phyloP scores from a whole-genome alignment of 2,113 vertebrate genomes.

The Petrocephalus microphthalmus region DNA sequence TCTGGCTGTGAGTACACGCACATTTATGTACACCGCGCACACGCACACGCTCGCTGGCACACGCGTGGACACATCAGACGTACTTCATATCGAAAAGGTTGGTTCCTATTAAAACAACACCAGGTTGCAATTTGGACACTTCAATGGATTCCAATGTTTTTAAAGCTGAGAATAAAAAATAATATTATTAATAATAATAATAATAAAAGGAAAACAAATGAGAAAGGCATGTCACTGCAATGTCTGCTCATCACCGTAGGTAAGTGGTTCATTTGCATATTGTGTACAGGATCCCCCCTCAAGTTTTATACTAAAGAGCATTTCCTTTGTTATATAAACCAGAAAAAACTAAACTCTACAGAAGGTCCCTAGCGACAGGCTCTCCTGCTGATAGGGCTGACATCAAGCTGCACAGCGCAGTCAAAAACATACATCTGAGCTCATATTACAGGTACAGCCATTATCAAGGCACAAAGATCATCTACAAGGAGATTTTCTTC shows the following conservation, averaged over 20 bases:
- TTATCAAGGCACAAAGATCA: constrained; percentile 96
- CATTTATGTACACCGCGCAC: constrained; percentile 18
- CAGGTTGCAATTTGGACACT: constrained; percentile 78
- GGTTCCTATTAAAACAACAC: constrained; percentile 80
- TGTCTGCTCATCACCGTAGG: constrained; percentile 71
- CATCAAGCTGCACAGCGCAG: constrained; percentile 91
- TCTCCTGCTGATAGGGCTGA: constrained; percentile 76
- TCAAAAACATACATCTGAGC: constrained; percentile 89
- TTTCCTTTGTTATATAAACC: constrained; percentile 81
- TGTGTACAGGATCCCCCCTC: constrained; percentile 69
- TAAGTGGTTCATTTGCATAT: constrained; percentile 86
- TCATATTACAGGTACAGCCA: constrained; percentile 90
- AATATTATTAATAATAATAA: constrained; percentile 25
- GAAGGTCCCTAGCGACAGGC: constrained; percentile 74
- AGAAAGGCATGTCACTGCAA: constrained; percentile 77
- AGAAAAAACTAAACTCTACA: constrained; percentile 83
- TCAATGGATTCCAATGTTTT: constrained; percentile 74
- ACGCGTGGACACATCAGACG: constrained; percentile 56
- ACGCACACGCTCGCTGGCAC: constrained; percentile 39
- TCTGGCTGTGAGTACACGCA: constrained; percentile 27
- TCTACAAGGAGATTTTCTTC: constrained; percentile 92
- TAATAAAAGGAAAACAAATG: constrained; percentile 28
- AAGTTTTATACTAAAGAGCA: constrained; percentile 71
- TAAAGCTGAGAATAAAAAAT: constrained; percentile 76
- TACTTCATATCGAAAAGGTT: constrained; percentile 58